Conservation (phyloP, 1,140 invertebrate genomes). For the Mizuhopecten yessoensis region DNA sequence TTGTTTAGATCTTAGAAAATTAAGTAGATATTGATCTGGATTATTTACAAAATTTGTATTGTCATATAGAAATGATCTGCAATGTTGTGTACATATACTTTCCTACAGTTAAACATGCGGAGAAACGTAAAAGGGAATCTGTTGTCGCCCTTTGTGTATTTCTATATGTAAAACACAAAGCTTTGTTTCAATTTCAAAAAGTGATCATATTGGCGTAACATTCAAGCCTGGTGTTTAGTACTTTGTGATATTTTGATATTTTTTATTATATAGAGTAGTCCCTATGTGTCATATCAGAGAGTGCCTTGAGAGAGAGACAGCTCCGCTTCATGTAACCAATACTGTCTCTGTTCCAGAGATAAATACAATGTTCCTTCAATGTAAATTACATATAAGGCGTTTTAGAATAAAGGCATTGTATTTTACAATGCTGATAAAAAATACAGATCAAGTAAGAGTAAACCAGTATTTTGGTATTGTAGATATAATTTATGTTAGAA, state of each 20-base stretch:
- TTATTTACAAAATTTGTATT: not conserved
- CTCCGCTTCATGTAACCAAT: not conserved
- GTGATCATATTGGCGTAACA: not conserved
- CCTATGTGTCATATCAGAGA: not conserved
- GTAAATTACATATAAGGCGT: too few relatives aligned
- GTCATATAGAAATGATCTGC: not conserved
- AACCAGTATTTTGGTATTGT: not conserved
- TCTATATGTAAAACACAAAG: too few relatives aligned
- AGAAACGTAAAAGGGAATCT: too few relatives aligned
- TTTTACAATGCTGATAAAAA: too few relatives aligned
- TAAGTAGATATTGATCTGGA: not conserved
- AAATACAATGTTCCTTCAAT: too few relatives aligned
- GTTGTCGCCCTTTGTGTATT: not conserved
- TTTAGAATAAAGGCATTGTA: not conserved
- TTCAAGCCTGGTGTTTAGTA: not conserved
- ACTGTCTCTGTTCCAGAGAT: too few relatives aligned
- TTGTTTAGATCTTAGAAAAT: not conserved
- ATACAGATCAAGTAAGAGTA: too few relatives aligned
- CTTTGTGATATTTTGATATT: constrained; percentile 39
- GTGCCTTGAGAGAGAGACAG: not conserved
- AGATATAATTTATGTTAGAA: not conserved
- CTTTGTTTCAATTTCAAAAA: not conserved
- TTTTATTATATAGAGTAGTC: constrained; percentile 12
- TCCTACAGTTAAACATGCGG: not conserved
- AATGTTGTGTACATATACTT: not conserved